Evolutionary conservation across 2,888 invertebrate genomes (phyloP).

Genomic region (Tanypteryx hageni): DNA sequence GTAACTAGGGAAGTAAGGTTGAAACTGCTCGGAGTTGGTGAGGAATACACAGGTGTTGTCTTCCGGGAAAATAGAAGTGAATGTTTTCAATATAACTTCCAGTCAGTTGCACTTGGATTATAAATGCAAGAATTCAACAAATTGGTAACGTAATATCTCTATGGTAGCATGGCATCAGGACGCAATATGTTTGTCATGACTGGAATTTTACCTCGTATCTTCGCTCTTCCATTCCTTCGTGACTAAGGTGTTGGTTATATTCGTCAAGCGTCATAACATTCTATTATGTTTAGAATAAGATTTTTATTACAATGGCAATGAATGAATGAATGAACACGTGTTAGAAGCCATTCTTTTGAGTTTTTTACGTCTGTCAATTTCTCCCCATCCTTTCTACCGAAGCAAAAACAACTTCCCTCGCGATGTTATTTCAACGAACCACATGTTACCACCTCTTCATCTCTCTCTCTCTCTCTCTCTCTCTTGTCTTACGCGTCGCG

Average conservation of each 20-base stretch:
- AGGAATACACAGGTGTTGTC: no score
- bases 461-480: conserved; percentile 65
- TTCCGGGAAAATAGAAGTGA: no score
- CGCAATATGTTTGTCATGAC: no score
- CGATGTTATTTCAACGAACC: neutral
- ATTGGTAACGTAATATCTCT: no score
- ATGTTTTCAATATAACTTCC: no score
- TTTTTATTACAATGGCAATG: no score
- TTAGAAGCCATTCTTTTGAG: neutral
- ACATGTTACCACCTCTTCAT: conserved; percentile 14
- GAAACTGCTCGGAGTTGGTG: no score
- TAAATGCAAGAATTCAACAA: no score
- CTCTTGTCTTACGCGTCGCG: conserved; percentile 20
- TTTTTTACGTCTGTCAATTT: neutral
- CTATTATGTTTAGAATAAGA: no score
- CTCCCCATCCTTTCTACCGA: neutral
- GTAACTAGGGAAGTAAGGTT: no score
- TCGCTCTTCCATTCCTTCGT: neutral
- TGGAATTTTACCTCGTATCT: neutral
- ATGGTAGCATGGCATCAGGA: no score
- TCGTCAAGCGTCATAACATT: neutral
- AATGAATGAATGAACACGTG: neutral
- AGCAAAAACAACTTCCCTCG: neutral
- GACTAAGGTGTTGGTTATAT: neutral
- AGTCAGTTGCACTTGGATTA: no score